Evolutionary conservation across 2,113 vertebrate genomes (phyloP), one percentile per base, ranked within the genome.

Genomic region (Gopherus evgoodei): DNA sequence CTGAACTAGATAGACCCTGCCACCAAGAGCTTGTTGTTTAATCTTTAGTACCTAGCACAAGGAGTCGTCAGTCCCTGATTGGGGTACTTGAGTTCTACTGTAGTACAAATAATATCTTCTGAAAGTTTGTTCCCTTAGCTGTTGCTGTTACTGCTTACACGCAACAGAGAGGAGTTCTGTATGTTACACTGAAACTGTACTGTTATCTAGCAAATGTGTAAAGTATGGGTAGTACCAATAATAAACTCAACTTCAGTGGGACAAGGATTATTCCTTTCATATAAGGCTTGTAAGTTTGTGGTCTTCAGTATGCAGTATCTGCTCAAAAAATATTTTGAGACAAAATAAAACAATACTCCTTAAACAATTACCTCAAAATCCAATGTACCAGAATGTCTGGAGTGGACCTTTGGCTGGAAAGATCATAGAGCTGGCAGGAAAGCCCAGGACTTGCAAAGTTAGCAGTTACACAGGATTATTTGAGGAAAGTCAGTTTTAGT

Each of bases 401-500:
- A n/a, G 16, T 56, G 31, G 47, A 42, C 31, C 92, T 86, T n/a
- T 3, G 25, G 38, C 88, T 87, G 69, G 42, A 27, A 49, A 95
- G 83, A 3, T 88, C 84, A 82, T 53, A 86, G 52, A 44, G 19
- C 25, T 62, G 56, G 3, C 52, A 90, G 82, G 25, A 69, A 86
- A 86, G 47, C 69, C 84, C 57, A 31, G n/a, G 35, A 24, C 52
- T 86, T 62, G 25, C 57, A 29, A 57, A 86, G 79, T 59, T 35
- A 50, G 42, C 75, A 86, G 16, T 8, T 52, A 83, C 13, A 8
- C 29, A 2, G n/a, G 57, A 84, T 90, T 93, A 49, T 84, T 54
- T 92, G 87, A 95, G 88, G 83, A 92, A 52, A 94, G 84, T 59
- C 11, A 22, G 22, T 76, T 94, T 81, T 90, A 38, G 93, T 88